Evolutionary conservation across 2,888 invertebrate species (phyloP), one percentile per base, ranked within the genome.

Genomic region (Eucera pruinosa): DNA sequence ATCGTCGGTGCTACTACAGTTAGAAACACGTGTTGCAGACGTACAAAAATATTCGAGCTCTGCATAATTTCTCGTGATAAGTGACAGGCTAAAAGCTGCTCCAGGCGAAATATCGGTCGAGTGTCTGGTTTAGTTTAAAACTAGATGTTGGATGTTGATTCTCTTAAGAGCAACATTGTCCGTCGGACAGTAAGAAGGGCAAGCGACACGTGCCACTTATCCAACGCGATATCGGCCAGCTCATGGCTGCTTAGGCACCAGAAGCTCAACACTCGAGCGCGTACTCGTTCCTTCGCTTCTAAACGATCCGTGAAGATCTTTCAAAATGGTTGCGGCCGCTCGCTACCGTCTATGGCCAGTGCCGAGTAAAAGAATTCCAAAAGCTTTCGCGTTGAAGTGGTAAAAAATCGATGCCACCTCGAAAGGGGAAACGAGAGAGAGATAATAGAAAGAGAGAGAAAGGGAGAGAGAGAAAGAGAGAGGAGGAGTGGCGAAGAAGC

Each of bases 191-290:
- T 47, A 67, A 67, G 54, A 60, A 55, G 64, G 65, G 41, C 43
- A 39, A 43, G 39, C 80, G 87, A 86, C 89, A 84, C 89, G 89
- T 88, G 90, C 89, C 89, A 86, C 88, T 88, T 86, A 84, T 82
- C 73, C 77, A 50, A 48, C 57, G 75, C 69, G 83, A 83, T 88
- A 86, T 87, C 86, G 80, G 69, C 11, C 70, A 48, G 64, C 54
- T 57, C 60, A 69, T 71, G 67, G 62, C 55, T 68, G 58, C 36
- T 7, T 18, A 30, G 67, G 58, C 70, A 78, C 54, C 74, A 72
- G 76, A 78, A 78, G 61, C 78, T 45, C 36, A 45, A 25, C 50
- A 66, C 55, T 61, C 58, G 47, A 27, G 45, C 0, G 4, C 15
- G 20, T 15, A 18, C 18, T 18, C 27, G 2, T 11, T 18, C 18